Evolutionary conservation across 2,888 invertebrate species (phyloP).

Genomic region (Cephonodes hylas): DNA sequence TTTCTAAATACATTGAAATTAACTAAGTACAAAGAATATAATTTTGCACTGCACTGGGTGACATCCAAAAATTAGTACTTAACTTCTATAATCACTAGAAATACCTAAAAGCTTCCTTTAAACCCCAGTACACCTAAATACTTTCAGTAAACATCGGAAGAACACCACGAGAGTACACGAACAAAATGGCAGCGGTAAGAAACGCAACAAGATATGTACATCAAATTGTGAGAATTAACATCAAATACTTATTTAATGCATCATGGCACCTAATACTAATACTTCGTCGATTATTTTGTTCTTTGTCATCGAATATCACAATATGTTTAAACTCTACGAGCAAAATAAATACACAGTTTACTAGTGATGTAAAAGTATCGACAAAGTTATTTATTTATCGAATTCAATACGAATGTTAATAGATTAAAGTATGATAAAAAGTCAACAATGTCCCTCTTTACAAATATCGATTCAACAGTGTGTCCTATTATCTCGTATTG

Average conservation of each 20-base stretch:
- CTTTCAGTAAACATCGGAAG: neutral
- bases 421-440: too few species aligned
- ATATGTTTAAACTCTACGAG: constrained; percentile 15
- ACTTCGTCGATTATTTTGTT: constrained; percentile 2
- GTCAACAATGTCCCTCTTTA: too few species aligned
- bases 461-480: too few species aligned
- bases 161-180: neutral
- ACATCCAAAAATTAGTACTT: neutral
- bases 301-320: constrained; percentile 13
- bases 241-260: neutral
- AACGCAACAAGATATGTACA: neutral
- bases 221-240: neutral
- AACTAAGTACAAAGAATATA: neutral
- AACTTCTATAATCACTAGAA: neutral
- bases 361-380: neutral
- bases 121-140: neutral
- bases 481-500: too few species aligned
- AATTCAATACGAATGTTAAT: too few species aligned
- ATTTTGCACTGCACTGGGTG: neutral
- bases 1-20: neutral
- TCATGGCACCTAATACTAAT: constrained; percentile 2
- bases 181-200: neutral
- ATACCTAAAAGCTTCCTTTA: neutral
- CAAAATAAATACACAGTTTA: neutral
- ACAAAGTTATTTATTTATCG: too few species aligned